These are phyloP conservation scores for Microtus oregoni DNA, from an alignment of 2,113 vertebrate species.

Conservation along the genomic window DNA sequence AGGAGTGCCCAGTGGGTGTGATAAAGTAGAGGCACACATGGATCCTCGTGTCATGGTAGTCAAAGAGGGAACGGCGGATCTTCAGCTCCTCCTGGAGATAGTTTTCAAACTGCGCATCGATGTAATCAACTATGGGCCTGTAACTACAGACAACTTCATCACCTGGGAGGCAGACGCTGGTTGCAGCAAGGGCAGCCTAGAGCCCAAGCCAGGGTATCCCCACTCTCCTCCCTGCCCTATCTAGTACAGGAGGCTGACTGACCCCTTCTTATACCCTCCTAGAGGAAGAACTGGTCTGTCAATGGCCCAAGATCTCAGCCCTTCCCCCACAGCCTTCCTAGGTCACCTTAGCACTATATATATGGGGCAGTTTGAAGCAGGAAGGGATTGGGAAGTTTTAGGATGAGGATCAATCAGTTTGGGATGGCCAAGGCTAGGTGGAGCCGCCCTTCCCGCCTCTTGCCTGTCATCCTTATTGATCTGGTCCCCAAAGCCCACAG, in stretches of 20 bases:
- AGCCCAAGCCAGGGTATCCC: neutral
- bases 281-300: neutral
- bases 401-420: accelerated
- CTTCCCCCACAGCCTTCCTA: neutral
- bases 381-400: neutral
- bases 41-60: constrained; percentile 97
- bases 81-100: constrained; percentile 99
- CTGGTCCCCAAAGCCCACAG: constrained; percentile 98
- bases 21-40: constrained; percentile 99
- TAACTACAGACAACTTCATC: constrained; percentile 91
- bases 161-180: constrained; percentile 66
- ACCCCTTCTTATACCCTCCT: neutral
- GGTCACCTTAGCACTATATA: neutral
- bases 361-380: neutral
- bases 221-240: neutral
- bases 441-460: constrained; percentile 74
- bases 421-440: neutral
- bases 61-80: constrained; percentile 98
- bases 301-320: neutral
- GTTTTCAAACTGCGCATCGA: constrained; percentile 98
- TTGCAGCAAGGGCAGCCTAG: accelerated
- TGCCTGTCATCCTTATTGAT: constrained; percentile 99
- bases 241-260: neutral
- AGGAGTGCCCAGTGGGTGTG: constrained; percentile 96
- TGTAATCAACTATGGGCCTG: constrained; percentile 99